Conservation (phyloP, 1,140 invertebrate species). For the Orius insidiosus region DNA sequence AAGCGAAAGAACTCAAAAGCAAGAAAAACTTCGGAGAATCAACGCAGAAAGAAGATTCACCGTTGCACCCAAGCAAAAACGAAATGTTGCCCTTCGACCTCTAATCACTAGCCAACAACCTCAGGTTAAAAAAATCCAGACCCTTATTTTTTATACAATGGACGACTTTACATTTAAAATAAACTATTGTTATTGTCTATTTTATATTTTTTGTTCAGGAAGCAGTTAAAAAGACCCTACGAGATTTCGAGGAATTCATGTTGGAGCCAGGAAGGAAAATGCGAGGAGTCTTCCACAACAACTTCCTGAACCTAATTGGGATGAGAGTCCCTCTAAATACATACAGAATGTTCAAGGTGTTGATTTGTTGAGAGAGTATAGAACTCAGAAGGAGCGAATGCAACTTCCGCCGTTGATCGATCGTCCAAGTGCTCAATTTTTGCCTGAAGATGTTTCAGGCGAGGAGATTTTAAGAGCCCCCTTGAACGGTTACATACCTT, state of each 20-base stretch:
- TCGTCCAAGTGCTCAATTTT: not conserved
- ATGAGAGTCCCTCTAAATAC: not conserved
- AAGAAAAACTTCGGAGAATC: not conserved
- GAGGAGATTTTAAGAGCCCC: not conserved
- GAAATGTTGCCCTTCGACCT: too few species aligned
- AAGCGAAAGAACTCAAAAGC: conserved; percentile 10
- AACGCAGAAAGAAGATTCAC: not conserved
- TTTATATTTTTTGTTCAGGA: too few species aligned
- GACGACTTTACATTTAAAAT: too few species aligned
- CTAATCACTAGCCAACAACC: too few species aligned
- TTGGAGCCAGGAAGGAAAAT: too few species aligned
- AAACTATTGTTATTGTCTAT: too few species aligned
- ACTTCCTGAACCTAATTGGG: conserved; percentile 1
- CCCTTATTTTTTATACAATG: too few species aligned
- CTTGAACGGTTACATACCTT: too few species aligned
- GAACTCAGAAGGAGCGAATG: conserved; percentile 3
- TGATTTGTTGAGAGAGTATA: conserved; percentile 1
- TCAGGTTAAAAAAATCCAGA: too few species aligned
- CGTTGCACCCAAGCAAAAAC: too few species aligned
- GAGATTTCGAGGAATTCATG: too few species aligned
- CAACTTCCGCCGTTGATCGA: conserved; percentile 5
- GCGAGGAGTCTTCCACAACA: not conserved
- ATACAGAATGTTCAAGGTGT: not conserved
- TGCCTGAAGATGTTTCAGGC: not conserved
- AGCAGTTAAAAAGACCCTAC: too few species aligned